Evolutionary conservation across 2,888 invertebrate species (phyloP).

Genomic region (Formica aserva): DNA sequence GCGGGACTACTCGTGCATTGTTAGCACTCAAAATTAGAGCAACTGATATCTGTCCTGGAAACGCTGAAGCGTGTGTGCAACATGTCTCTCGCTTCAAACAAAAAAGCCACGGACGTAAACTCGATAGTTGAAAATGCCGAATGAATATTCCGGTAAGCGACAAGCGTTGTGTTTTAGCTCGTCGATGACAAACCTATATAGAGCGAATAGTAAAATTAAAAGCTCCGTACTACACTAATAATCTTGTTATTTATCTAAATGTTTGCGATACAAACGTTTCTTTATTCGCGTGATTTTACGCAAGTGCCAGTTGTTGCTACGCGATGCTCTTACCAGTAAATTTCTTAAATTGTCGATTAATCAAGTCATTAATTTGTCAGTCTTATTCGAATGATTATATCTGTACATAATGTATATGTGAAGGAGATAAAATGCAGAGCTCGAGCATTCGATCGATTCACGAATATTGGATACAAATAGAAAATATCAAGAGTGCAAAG

Average conservation of each 20-base stretch:
- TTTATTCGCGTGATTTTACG: slow-evolving; percentile 2
- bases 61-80: slow-evolving; percentile 31
- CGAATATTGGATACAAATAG: neutral
- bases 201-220: slow-evolving; percentile 34
- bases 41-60: slow-evolving; percentile 56
- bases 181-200: neutral
- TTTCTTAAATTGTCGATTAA: slow-evolving; percentile 8
- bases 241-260: neutral
- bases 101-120: slow-evolving; percentile 51
- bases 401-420: neutral
- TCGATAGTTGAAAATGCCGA: slow-evolving; percentile 56
- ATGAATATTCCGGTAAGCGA: slow-evolving; percentile 50
- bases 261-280: neutral
- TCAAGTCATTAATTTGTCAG: neutral
- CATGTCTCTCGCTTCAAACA: slow-evolving; percentile 37
- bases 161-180: slow-evolving; percentile 49
- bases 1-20: slow-evolving; percentile 39
- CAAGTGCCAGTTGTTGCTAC: neutral
- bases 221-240: slow-evolving; percentile 2
- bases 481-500: neutral
- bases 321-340: slow-evolving; percentile 1
- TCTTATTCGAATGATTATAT: neutral
- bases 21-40: slow-evolving; percentile 53
- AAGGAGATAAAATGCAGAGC: neutral
- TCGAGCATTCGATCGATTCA: neutral